Evolutionary conservation across 2,797 vertebrate species (phyloP).

Genomic region (Lithobates pipiens): DNA sequence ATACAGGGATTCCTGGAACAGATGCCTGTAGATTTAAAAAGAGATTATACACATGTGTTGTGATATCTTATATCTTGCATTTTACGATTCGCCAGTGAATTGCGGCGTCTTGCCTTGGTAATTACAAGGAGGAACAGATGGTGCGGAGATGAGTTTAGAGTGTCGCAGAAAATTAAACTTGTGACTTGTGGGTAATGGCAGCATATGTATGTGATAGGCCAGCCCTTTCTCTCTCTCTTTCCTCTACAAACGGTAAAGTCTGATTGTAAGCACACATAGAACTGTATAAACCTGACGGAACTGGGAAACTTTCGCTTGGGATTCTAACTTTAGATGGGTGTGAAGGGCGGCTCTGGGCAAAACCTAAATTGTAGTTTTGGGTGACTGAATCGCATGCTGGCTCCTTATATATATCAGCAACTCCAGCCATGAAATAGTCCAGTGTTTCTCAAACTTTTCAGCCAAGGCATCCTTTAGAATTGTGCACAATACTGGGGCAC

Average conservation of each 20-base stretch:
- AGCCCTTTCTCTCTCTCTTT: not conserved
- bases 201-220: not conserved
- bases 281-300: not conserved
- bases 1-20: not conserved
- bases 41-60: not conserved
- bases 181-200: not conserved
- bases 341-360: no score
- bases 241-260: not conserved
- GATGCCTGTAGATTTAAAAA: constrained; percentile 5
- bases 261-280: no score
- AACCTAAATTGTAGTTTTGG: no score
- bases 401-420: no score
- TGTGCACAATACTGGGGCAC: no score
- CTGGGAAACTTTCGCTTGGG: no score
- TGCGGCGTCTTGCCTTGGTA: constrained; percentile 8
- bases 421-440: no score
- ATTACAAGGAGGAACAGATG: constrained; percentile 33
- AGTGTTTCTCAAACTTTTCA: no score
- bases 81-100: not conserved
- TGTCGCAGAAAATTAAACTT: constrained; percentile 16
- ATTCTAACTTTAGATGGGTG: no score
- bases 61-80: not conserved
- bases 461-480: no score
- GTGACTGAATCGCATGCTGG: no score
- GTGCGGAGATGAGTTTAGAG: not conserved